Percentiles rank a stretch among this genome's conserved stretches.
Evolutionary conservation across 53 echinoderm and acorn worm species (phyloP).

Genomic region (Paracentrotus lividus): DNA sequence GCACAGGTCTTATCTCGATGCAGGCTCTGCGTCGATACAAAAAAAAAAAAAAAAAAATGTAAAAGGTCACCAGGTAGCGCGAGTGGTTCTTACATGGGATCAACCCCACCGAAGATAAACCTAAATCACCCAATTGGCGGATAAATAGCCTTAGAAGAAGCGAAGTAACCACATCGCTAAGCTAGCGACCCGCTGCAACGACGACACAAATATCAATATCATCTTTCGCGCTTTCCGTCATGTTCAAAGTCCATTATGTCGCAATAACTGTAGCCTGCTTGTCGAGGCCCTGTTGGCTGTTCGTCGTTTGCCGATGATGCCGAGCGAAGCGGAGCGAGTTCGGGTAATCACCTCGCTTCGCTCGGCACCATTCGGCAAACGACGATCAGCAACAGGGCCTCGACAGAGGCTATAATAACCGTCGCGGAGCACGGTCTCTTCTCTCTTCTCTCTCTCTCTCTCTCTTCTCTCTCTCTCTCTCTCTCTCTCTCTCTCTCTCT

Average conservation of each 20-base stretch:
- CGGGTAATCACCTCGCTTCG: too few species aligned
- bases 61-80: conserved; percentile 15
- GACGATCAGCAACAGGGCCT: too few species aligned
- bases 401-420: too few species aligned
- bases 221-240: background rate
- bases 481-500: background rate
- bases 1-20: too few species aligned
- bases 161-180: conserved; percentile 34
- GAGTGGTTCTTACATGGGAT: conserved; percentile 8
- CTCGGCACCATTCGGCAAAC: too few species aligned
- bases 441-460: background rate
- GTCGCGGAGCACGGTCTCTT: too few species aligned
- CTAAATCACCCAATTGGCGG: background rate
- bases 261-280: too few species aligned
- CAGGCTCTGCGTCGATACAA: too few species aligned
- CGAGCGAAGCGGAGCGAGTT: too few species aligned
- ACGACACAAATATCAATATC: background rate
- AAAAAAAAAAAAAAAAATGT: background rate
- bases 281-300: too few species aligned
- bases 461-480: background rate
- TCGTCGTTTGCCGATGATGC: too few species aligned
- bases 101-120: background rate
- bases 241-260: background rate
- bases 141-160: background rate
- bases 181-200: background rate